Percentiles rank a stretch among this genome's conserved stretches.
These are phyloP conservation scores for Sweltsa coloradensis DNA, from an alignment of 1,140 invertebrate species.

Conservation along the genomic window DNA sequence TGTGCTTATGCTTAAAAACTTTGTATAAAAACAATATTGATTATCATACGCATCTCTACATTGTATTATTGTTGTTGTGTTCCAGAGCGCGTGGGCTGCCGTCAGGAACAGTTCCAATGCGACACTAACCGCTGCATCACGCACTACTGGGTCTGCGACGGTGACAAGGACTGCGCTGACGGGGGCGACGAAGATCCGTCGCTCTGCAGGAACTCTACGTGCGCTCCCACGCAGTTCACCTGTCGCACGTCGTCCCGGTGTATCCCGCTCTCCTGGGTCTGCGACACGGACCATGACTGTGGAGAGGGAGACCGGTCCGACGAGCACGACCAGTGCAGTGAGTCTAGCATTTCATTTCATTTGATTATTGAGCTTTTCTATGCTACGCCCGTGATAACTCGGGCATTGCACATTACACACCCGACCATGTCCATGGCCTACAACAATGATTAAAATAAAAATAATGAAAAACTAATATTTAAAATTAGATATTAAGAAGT, in stretches of 20 bases:
- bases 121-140: slow-evolving; percentile 36
- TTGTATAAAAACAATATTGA: too few species aligned
- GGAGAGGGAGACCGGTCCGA: slow-evolving; percentile 23
- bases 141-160: slow-evolving; percentile 33
- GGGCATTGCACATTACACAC: too few species aligned
- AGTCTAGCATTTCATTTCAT: slow-evolving; percentile 12
- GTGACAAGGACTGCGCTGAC: slow-evolving; percentile 31
- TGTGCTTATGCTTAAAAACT: too few species aligned
- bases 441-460: too few species aligned
- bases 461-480: too few species aligned
- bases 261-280: slow-evolving; percentile 26
- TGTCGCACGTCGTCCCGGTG: slow-evolving; percentile 27
- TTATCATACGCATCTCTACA: too few species aligned
- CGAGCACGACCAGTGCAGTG: slow-evolving; percentile 25
- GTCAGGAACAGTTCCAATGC: slow-evolving; percentile 36
- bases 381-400: too few species aligned
- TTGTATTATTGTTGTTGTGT: too few species aligned
- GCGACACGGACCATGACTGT: slow-evolving; percentile 24
- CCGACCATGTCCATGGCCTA: too few species aligned
- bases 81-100: slow-evolving; percentile 24
- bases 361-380: not conserved
- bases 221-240: slow-evolving; percentile 23
- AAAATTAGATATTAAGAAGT: too few species aligned
- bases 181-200: slow-evolving; percentile 26
- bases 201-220: slow-evolving; percentile 24